Evolutionary conservation across 2,797 vertebrate genomes (phyloP).

Genomic region (Hybognathus amarus): DNA sequence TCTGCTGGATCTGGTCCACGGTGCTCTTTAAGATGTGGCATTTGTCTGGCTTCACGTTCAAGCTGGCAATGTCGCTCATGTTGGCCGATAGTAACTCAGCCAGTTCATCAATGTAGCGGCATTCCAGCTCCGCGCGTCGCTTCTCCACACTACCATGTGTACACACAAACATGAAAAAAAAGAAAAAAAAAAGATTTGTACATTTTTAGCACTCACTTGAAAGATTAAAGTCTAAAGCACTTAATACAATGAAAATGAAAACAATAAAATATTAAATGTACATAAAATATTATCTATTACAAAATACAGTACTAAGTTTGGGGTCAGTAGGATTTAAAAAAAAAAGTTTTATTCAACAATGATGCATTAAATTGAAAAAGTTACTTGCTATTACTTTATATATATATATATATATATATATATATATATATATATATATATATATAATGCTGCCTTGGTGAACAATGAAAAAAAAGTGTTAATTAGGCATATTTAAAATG

Average conservation of each 20-base stretch:
- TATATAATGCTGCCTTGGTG: not conserved
- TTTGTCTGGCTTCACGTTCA: constrained; percentile 94
- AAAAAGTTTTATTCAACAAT: not conserved
- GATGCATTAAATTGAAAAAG: not conserved
- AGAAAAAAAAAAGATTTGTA: not conserved
- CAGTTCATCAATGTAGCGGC: constrained; percentile 93
- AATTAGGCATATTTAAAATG: not conserved
- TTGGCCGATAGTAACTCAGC: constrained; percentile 93
- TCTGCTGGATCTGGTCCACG: constrained; percentile 95
- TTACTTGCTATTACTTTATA: not conserved
- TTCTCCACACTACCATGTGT: constrained; percentile 83
- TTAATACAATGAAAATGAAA: not conserved
- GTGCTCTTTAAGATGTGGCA: constrained; percentile 94
- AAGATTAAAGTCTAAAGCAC: not conserved
- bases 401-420: not conserved
- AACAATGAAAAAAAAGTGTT: not conserved
- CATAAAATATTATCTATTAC: not conserved
- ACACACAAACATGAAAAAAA: not conserved
- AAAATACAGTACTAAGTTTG: not conserved
- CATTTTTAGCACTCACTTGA: not conserved
- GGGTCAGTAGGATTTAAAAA: not conserved
- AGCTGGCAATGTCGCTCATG: constrained; percentile 91
- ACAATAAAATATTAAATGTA: not conserved
- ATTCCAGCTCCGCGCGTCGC: constrained; percentile 91
- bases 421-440: not conserved